These are phyloP conservation scores for Ochotona curzoniae DNA, from an alignment of 2,113 vertebrate genomes.

Conservation along the genomic window DNA sequence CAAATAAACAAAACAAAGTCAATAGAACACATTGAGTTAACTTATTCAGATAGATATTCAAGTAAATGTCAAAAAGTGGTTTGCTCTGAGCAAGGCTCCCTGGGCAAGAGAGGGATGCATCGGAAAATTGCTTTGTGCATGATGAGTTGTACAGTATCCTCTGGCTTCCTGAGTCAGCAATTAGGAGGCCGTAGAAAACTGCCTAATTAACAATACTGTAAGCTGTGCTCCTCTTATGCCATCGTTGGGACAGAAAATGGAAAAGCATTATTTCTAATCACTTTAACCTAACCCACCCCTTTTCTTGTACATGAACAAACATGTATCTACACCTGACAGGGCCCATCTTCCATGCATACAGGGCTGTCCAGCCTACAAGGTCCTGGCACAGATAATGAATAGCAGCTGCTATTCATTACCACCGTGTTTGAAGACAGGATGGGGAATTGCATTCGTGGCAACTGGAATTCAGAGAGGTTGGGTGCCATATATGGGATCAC, in stretches of 20 bases:
- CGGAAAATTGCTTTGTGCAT: background rate
- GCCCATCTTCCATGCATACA: background rate
- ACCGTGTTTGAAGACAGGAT: background rate
- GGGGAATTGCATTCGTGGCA: background rate
- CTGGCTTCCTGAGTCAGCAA: background rate
- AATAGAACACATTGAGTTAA: too few relatives aligned
- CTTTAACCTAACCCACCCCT: background rate
- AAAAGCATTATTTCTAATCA: background rate
- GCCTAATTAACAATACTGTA: background rate
- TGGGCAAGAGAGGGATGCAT: background rate
- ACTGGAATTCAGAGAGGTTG: background rate
- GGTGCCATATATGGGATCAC: background rate
- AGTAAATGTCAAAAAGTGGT: constrained; percentile 24
- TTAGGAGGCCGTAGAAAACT: background rate
- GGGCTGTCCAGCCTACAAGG: background rate
- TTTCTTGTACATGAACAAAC: background rate
- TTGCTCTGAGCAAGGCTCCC: background rate
- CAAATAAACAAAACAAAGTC: too few relatives aligned
- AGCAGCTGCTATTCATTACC: too few relatives aligned
- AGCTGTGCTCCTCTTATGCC: background rate
- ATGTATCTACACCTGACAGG: background rate
- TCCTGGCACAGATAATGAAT: background rate
- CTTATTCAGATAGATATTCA: constrained; percentile 44
- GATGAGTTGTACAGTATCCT: background rate
- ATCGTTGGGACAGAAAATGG: background rate